A percentile compares a stretch with the other conserved stretches of the same genome.
Conservation (phyloP, 1,140 invertebrate species). For the Megathymus violae region DNA sequence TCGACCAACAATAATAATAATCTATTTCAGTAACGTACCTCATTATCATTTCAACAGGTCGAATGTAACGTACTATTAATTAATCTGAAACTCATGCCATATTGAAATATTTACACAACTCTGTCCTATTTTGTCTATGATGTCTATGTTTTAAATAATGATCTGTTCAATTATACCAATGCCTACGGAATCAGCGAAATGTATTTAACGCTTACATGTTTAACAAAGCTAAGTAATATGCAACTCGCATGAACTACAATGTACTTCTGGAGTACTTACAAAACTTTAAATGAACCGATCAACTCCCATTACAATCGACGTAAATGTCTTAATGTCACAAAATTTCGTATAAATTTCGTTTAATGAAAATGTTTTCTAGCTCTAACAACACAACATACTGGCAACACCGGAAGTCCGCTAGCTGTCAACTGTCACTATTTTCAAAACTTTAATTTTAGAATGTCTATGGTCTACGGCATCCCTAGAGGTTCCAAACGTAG, state of each 20-base stretch:
- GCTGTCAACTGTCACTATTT: constrained; percentile 28
- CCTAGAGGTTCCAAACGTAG: constrained; percentile 47
- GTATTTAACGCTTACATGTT: background rate
- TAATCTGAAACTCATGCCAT: constrained; percentile 22
- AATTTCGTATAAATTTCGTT: background rate
- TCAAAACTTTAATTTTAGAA: constrained; percentile 24
- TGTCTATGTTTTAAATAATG: constrained; percentile 1
- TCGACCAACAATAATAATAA: background rate
- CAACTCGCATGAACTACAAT: background rate
- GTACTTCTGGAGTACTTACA: background rate
- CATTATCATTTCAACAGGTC: constrained; percentile 7
- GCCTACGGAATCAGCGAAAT: background rate
- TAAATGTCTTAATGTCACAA: constrained; percentile 12
- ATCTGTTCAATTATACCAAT: background rate
- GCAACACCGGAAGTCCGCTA: constrained; percentile 32
- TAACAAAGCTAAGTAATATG: background rate
- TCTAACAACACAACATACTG: constrained; percentile 35
- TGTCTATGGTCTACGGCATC: constrained; percentile 48
- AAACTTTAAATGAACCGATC: background rate
- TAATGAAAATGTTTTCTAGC: constrained; percentile 35
- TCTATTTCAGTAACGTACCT: background rate
- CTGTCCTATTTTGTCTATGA: constrained; percentile 4
- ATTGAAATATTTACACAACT: constrained; percentile 28
- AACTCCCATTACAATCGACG: constrained; percentile 6
- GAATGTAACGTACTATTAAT: constrained; percentile 13